Evolutionary conservation across 2,888 invertebrate species (phyloP).

Genomic region (Drosophila leonis): DNA sequence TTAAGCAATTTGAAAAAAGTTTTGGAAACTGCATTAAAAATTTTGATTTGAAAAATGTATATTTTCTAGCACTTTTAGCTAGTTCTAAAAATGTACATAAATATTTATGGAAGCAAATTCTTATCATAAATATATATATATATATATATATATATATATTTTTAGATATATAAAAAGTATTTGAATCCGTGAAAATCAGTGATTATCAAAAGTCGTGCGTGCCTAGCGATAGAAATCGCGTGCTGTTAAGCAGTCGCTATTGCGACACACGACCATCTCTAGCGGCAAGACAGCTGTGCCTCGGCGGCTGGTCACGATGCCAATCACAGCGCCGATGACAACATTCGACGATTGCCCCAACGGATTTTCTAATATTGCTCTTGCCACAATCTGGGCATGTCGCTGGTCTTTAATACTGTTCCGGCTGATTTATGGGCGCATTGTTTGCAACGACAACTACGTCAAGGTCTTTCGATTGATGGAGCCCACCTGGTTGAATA

Average conservation of each 20-base stretch:
- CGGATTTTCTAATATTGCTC: slow-evolving; percentile 12
- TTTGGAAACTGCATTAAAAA: too few relatives aligned
- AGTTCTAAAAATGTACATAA: background rate
- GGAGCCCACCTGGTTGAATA: slow-evolving; percentile 15
- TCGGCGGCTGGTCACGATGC: slow-evolving; percentile 54
- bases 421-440: slow-evolving; percentile 61
- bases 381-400: slow-evolving; percentile 18
- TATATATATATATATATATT: too few relatives aligned
- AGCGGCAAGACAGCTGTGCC: slow-evolving; percentile 11
- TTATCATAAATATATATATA: too few relatives aligned
- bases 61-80: background rate
- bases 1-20: background rate
- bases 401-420: background rate
- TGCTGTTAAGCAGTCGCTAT: too few relatives aligned
- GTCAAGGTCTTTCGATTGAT: background rate
- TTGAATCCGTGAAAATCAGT: background rate
- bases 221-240: too few relatives aligned
- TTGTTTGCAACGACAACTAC: slow-evolving; percentile 38
- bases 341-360: slow-evolving; percentile 30
- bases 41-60: background rate
- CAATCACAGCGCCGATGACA: slow-evolving; percentile 54
- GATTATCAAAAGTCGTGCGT: background rate
- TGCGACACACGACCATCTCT: slow-evolving; percentile 6
- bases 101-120: background rate
- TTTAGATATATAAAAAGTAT: background rate